phyloP scores from a whole-genome alignment of 2,113 vertebrate species.

The Ammospiza nelsoni region DNA sequence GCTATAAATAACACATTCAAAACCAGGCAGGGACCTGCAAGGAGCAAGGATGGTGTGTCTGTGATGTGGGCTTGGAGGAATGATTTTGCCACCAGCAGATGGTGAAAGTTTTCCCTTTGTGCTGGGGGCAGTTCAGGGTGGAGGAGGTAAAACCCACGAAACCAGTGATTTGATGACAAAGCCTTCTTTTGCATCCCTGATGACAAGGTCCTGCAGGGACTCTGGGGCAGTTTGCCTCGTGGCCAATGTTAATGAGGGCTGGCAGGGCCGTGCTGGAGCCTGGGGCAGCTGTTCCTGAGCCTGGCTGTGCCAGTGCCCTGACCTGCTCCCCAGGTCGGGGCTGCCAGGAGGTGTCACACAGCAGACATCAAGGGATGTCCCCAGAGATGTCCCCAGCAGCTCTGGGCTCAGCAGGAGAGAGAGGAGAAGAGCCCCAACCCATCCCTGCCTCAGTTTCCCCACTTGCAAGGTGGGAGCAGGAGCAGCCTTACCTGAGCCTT shows the following conservation, averaged over 20 bases:
- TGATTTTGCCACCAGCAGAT: background rate
- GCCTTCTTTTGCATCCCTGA: constrained; percentile 10
- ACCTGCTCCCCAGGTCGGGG: constrained; percentile 19
- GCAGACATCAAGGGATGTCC: background rate
- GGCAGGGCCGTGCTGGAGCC: background rate
- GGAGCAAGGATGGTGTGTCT: background rate
- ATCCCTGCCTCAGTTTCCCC: constrained; percentile 7
- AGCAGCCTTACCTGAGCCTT: background rate
- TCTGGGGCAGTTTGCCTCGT: background rate
- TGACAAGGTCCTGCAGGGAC: background rate
- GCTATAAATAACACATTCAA: constrained; percentile 44
- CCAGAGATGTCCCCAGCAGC: background rate
- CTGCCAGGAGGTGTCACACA: background rate
- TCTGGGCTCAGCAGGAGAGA: background rate
- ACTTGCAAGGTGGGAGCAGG: background rate
- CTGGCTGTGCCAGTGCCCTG: background rate
- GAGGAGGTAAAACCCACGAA: background rate
- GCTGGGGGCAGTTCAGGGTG: background rate
- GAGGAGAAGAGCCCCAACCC: background rate
- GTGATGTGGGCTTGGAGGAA: background rate
- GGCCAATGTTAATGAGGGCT: background rate
- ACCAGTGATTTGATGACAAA: constrained; percentile 25
- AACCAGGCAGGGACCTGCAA: background rate
- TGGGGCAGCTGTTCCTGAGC: background rate
- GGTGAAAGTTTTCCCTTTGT: background rate